These are phyloP conservation scores for Leucozona laternaria DNA, from an alignment of 2,888 invertebrate species.

Conservation along the genomic window DNA sequence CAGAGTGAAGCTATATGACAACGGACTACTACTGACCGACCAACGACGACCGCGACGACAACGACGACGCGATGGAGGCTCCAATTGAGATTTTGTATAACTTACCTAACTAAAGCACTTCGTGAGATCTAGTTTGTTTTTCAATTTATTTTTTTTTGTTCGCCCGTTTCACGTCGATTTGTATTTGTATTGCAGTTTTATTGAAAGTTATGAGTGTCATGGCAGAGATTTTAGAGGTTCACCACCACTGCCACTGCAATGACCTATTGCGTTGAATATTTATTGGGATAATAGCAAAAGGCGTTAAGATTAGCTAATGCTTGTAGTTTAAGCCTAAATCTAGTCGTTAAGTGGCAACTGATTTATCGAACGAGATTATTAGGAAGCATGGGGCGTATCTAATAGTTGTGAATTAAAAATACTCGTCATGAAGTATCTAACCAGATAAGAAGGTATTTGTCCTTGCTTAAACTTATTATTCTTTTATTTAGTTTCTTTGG, in stretches of 20 bases:
- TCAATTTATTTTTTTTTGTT: background rate
- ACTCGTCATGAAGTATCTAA: background rate
- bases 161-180: slow-evolving; percentile 4
- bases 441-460: slow-evolving; percentile 25
- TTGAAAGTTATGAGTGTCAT: slow-evolving; percentile 75
- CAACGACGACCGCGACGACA: background rate
- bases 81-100: slow-evolving; percentile 57
- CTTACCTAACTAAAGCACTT: slow-evolving; percentile 60
- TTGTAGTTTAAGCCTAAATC: slow-evolving; percentile 16
- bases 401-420: slow-evolving; percentile 13
- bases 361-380: slow-evolving; percentile 47
- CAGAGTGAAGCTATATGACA: slow-evolving; percentile 6
- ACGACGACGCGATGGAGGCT: slow-evolving; percentile 5
- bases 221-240: slow-evolving; percentile 71
- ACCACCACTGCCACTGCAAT: slow-evolving; percentile 70
- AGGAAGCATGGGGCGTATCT: slow-evolving; percentile 34
- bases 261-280: slow-evolving; percentile 66
- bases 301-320: slow-evolving; percentile 37
- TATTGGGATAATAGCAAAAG: slow-evolving; percentile 35
- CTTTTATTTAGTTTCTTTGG: background rate
- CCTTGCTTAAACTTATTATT: slow-evolving; percentile 28
- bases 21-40: background rate
- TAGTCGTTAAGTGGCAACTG: slow-evolving; percentile 40
- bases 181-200: slow-evolving; percentile 63
- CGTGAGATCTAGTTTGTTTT: slow-evolving; percentile 58